Conservation (phyloP, 2,888 invertebrate species). For the Hoplodrina ambigua region DNA sequence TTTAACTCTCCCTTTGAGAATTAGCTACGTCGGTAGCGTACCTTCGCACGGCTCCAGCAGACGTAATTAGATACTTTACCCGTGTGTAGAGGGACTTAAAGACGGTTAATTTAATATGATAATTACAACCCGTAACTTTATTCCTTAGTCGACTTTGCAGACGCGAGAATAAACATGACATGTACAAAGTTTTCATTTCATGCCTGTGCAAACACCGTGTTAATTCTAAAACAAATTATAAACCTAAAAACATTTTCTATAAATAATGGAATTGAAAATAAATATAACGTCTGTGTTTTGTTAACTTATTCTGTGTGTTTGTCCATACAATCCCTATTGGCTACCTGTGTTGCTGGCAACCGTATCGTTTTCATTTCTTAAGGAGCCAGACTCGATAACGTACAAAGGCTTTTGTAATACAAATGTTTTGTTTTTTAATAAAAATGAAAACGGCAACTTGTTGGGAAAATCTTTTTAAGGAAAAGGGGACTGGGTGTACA, state of each 20-base stretch:
- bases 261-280: conserved; percentile 31
- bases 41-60: conserved; percentile 10
- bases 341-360: conserved; percentile 55
- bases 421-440: conserved; percentile 55
- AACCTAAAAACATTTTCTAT: conserved; percentile 14
- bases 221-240: conserved; percentile 32
- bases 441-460: conserved; percentile 37
- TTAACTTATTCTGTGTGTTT: conserved; percentile 45
- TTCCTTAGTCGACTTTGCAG: conserved; percentile 34
- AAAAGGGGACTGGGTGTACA: conserved; percentile 14
- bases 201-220: conserved; percentile 23
- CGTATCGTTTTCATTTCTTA: conserved; percentile 64
- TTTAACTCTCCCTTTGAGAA: conserved; percentile 51
- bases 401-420: conserved; percentile 55
- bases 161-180: conserved; percentile 44
- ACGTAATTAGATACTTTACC: conserved; percentile 55
- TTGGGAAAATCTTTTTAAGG: conserved; percentile 42
- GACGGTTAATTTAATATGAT: conserved; percentile 59
- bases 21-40: conserved; percentile 36
- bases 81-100: conserved; percentile 36
- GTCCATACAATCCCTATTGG: conserved; percentile 54
- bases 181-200: conserved; percentile 42
- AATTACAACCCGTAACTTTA: conserved; percentile 52
- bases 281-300: conserved; percentile 25
- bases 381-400: conserved; percentile 56